Evolutionary conservation across 2,888 invertebrate genomes (phyloP).

Genomic region (Germaria angustata): DNA sequence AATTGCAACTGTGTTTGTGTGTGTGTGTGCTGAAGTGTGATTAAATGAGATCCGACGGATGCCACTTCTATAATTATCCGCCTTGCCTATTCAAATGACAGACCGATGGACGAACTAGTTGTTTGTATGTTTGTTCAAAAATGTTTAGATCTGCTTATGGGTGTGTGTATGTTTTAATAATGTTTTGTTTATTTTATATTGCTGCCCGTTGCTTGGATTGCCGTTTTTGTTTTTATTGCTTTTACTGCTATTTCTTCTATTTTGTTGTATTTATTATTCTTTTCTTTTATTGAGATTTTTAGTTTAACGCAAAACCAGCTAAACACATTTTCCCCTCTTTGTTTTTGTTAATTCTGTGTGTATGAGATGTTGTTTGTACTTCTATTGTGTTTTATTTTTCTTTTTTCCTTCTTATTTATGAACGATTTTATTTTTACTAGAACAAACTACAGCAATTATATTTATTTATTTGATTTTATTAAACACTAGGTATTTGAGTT

Average conservation of each 20-base stretch:
- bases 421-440: conserved; percentile 4
- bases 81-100: neutral
- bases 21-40: neutral
- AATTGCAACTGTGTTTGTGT: neutral
- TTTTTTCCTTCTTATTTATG: neutral
- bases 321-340: conserved; percentile 1
- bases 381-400: neutral
- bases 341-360: conserved; percentile 35
- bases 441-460: neutral
- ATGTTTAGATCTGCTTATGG: neutral
- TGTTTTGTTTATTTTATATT: conserved; percentile 41
- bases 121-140: neutral
- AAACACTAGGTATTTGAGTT: neutral
- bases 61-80: neutral
- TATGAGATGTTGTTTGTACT: neutral
- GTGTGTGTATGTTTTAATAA: neutral
- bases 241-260: conserved; percentile 14
- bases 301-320: conserved; percentile 21
- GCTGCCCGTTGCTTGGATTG: neutral
- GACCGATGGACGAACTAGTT: neutral
- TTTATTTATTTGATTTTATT: conserved; percentile 6
- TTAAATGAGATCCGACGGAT: neutral
- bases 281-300: conserved; percentile 27
- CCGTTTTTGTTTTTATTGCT: conserved; percentile 5
- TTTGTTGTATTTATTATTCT: conserved; percentile 15